A percentile compares a stretch with the other conserved stretches of the same genome.
phyloP scores from a whole-genome alignment of 2,888 invertebrate genomes.

The Lycocerus yunnanus region DNA sequence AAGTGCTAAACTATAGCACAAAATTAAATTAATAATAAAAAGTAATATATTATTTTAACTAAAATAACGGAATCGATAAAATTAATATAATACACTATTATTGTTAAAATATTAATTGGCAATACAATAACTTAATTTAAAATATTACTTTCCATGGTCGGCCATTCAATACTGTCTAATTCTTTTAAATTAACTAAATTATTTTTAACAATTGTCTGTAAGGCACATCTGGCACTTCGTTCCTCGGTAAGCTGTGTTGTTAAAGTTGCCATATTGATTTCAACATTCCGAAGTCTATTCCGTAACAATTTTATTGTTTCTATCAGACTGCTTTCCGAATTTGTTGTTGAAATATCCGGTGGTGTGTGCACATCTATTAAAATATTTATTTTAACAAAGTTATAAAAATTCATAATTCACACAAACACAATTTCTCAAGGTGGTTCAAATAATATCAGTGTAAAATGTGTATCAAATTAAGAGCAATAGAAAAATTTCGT shows the following conservation, averaged over 20 bases:
- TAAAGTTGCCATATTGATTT: slow-evolving; percentile 49
- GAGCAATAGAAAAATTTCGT: not conserved
- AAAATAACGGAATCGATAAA: not conserved
- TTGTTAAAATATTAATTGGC: not conserved
- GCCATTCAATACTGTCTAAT: slow-evolving; percentile 51
- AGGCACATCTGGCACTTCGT: slow-evolving; percentile 48
- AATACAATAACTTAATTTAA: slow-evolving; percentile 26
- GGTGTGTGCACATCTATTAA: slow-evolving; percentile 23
- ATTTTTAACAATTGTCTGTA: slow-evolving; percentile 49
- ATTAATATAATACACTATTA: not conserved
- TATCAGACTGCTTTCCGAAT: slow-evolving; percentile 31
- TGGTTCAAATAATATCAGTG: not conserved
- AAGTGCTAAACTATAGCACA: not conserved
- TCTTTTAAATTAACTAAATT: slow-evolving; percentile 47
- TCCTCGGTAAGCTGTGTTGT: slow-evolving; percentile 52
- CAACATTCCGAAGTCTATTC: slow-evolving; percentile 46
- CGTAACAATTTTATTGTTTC: slow-evolving; percentile 40
- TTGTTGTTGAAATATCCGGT: slow-evolving; percentile 14
- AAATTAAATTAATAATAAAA: not conserved
- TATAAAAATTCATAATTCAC: not conserved
- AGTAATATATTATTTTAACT: not conserved
- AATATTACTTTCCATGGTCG: slow-evolving; percentile 41
- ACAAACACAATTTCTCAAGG: not conserved
- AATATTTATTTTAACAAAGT: slow-evolving; percentile 10
- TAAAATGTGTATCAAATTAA: not conserved